Conservation (phyloP, 2,888 invertebrate genomes). For the Dendrolimus pini region DNA sequence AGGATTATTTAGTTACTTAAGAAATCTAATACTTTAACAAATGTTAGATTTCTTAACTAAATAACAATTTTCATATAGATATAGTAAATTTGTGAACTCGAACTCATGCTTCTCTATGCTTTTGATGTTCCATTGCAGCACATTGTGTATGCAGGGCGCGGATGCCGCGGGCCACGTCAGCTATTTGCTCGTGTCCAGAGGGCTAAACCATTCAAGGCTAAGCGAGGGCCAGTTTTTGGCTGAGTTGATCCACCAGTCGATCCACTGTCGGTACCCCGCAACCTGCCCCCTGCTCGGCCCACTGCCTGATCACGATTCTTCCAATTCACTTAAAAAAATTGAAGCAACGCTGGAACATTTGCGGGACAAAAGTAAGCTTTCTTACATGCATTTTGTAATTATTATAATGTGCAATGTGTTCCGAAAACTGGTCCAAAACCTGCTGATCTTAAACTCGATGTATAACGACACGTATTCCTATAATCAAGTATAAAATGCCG, state of each 20-base stretch:
- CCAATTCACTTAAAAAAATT: background rate
- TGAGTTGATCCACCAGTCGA: constrained; percentile 49
- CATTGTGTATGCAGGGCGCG: constrained; percentile 75
- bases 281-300: constrained; percentile 8
- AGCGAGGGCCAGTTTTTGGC: constrained; percentile 73
- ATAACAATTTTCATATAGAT: too few species aligned
- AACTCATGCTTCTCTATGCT: constrained; percentile 24
- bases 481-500: too few species aligned
- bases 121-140: constrained; percentile 29
- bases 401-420: background rate
- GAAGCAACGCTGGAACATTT: background rate
- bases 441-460: too few species aligned
- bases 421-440: background rate
- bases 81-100: too few species aligned
- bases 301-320: constrained; percentile 2
- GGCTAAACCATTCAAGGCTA: constrained; percentile 77
- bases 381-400: background rate
- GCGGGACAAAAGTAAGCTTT: background rate
- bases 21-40: too few species aligned
- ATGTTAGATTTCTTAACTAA: too few species aligned
- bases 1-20: too few species aligned
- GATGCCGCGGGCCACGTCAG: constrained; percentile 70
- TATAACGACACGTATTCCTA: too few species aligned
- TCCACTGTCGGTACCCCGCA: constrained; percentile 35
- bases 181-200: constrained; percentile 74